Base-by-base conservation (phyloP, 2,797 vertebrate genomes). In the Macropus fuliginosus region DNA sequence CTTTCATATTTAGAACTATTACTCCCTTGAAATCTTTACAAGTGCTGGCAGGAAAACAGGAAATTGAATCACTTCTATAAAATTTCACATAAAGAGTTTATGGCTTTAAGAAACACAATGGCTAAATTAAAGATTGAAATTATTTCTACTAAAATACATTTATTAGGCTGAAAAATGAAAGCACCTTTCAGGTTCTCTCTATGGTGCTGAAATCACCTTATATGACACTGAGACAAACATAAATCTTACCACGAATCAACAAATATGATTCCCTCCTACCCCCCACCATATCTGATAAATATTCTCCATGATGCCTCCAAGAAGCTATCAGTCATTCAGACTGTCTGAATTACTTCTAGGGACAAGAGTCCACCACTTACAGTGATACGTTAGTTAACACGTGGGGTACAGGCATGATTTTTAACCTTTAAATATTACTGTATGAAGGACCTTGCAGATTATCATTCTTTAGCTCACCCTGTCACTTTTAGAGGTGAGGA, bases 81-180 rank as follows among this genome's bases (percentile, higher is more conserved):
- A 96, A 96, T 93, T 96, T 96, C 40, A 95, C 54, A 40, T 97
- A 96, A 81, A 95, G 92, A 66, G 24, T 93, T 96, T 95, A 94
- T 91, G 57, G 91, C 57, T 96, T 96, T 97, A 93, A 97, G 93
- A 96, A 96, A 93, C 46, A 94, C 9, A 94, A 92, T n/a, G 50
- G 89, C 14, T 31, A 97, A 94, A 94, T 21, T 91, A 13, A 94
- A 97, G 91, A 95, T 18, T 59, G 4, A 31, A 91, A 96, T 50
- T 89, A 87, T n/a, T 66, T 13, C 94, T 52, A 14, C 62, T 94
- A 96, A 92, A 95, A 95, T 92, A 66, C 3, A 95, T 87, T 94
- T 11, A 74, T 29, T 91, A 92, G 91, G n/a, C 6, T 95, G 31
- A 55, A 94, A 46, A 46, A 27, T 10, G 6, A 46, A 81, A 81